These are phyloP conservation scores for Damaliscus lunatus DNA, from an alignment of 2,113 vertebrate species.

Conservation along the genomic window DNA sequence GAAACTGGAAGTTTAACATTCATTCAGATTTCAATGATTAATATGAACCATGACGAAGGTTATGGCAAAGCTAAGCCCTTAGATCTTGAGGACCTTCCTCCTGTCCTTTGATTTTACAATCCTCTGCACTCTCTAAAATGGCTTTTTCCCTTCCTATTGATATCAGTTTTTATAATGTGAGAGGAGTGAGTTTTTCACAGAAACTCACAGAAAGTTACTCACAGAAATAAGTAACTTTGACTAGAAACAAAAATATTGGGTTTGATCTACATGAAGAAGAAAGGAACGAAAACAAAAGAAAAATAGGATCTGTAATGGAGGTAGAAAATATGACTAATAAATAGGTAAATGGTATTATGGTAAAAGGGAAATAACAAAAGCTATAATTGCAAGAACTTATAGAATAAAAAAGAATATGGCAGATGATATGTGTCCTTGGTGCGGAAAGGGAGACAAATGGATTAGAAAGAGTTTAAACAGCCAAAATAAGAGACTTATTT, in stretches of 20 bases:
- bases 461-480: neutral
- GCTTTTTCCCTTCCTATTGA: neutral
- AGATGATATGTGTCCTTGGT: neutral
- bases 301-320: neutral
- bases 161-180: neutral
- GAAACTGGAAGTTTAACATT: neutral
- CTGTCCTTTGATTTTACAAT: neutral
- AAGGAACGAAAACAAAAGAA: neutral
- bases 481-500: neutral
- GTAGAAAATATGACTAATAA: neutral
- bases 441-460: neutral
- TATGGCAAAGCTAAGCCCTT: neutral
- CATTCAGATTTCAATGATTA: neutral
- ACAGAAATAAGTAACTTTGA: neutral
- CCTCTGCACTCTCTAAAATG: neutral
- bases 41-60: neutral
- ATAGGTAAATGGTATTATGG: neutral
- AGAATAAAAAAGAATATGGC: neutral
- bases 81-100: too few relatives aligned
- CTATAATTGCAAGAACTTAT: neutral
- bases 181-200: neutral
- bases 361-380: neutral
- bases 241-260: neutral
- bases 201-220: neutral
- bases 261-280: neutral